Base-by-base conservation (phyloP, 2,113 vertebrate genomes). In the Apistogramma diplotaenia region DNA sequence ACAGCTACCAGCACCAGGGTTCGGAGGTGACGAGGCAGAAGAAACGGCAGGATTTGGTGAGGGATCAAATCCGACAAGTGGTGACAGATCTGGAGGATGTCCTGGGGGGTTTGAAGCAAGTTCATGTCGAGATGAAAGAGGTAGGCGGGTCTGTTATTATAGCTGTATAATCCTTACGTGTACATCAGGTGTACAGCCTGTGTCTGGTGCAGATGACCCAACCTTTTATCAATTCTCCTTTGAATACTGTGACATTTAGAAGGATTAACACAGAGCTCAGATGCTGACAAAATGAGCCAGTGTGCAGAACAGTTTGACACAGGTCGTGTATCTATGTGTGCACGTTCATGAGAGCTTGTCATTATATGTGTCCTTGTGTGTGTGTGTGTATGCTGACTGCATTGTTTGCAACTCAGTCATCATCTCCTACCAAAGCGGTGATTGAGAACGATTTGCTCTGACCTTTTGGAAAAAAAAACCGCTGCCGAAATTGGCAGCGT, bases 111-210 rank as follows among this genome's bases (percentile, higher is more conserved):
- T 90, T 96, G 86, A 96, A 95, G 91, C 94, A 95, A 90, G 95
- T 96, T 86, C 95, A 95, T 18, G 79, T 93, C 78, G 95, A 96
- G 90, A 96, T 96, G 95, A 95, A 94, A 92, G 95, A 96, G 95
- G 95, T 96, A 89, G 84, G 94, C 81, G 65, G 71, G 7, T 85
- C 85, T 81, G 5, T 88, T 74, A 83, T 89, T 82, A 78, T 18
- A 23, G 43, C 51, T 77, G 58, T 84, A 59, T 83, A 79, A 31
- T 57, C 67, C 73, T 75, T 78, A 37, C 43, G 19, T 61, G 23
- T 59, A 74, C 25, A 58, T 74, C 71, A 78, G 73, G 78, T 60
- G 65, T 87, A 53, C 67, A 57, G 70, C 73, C 62, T 54, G 31
- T 1, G 25, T 59, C 76, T 55, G 76, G 59, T 72, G 61, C 83